phyloP scores from a whole-genome alignment of 1,140 invertebrate genomes.

The Temnothorax longispinosus region DNA sequence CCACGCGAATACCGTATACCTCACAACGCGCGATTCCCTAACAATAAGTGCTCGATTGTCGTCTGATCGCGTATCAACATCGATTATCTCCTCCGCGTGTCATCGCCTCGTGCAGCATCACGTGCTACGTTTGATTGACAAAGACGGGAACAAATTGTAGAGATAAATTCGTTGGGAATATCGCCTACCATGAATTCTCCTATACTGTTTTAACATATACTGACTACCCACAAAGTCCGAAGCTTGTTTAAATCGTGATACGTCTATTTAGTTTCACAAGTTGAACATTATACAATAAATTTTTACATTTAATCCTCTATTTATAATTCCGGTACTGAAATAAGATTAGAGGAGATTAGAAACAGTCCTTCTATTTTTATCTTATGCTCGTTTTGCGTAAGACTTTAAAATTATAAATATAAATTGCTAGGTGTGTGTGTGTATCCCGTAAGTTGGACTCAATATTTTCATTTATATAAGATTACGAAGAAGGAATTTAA shows the following conservation, averaged over 20 bases:
- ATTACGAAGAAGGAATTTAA: not conserved
- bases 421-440: not conserved
- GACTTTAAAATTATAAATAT: not conserved
- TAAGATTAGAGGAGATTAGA: not conserved
- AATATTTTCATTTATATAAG: not conserved
- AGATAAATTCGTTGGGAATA: not conserved
- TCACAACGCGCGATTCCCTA: not conserved
- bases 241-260: not conserved
- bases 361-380: not conserved
- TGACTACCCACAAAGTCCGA: not conserved
- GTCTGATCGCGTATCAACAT: conserved; percentile 28
- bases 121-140: not conserved
- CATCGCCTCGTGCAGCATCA: not conserved
- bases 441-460: not conserved
- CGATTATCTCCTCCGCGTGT: conserved; percentile 32
- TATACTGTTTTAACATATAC: not conserved
- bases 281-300: not conserved
- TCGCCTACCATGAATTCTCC: not conserved
- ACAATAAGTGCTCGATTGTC: conserved; percentile 18
- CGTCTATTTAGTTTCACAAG: not conserved
- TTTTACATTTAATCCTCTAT: not conserved
- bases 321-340: not conserved
- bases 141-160: not conserved
- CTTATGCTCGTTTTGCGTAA: not conserved
- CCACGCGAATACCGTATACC: not conserved